Conservation (phyloP, 2,797 vertebrate species). For the Threskiornis aethiopicus region DNA sequence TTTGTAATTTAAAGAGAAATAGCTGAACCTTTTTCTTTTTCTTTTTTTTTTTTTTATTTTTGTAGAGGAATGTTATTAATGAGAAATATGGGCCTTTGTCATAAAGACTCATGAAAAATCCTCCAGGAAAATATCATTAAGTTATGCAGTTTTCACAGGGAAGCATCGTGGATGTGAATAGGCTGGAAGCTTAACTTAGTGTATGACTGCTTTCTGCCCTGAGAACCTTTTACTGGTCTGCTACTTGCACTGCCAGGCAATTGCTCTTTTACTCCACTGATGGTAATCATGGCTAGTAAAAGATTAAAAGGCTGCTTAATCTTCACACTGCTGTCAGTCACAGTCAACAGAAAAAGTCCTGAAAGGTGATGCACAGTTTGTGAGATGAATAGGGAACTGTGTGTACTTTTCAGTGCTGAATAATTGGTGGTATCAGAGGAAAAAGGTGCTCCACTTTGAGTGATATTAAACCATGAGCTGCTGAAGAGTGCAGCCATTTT, state of each 20-base stretch:
- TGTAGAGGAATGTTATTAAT: neutral
- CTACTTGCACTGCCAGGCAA: neutral
- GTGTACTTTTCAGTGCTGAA: neutral
- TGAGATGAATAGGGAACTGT: neutral
- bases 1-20: neutral
- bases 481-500: neutral
- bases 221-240: neutral
- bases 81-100: neutral
- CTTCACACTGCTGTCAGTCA: neutral
- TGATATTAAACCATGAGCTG: neutral
- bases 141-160: neutral
- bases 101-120: neutral
- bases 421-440: neutral
- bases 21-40: neutral
- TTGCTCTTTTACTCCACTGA: slow-evolving; percentile 20
- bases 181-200: neutral
- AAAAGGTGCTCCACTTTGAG: neutral
- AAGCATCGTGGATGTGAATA: neutral
- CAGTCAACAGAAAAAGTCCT: neutral
- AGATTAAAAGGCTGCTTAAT: slow-evolving; percentile 54
- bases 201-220: neutral
- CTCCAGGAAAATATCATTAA: neutral
- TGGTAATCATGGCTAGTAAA: slow-evolving; percentile 23
- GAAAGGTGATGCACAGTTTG: neutral
- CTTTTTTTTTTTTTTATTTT: too few species aligned